These are phyloP conservation scores for Colinus virginianus DNA, from an alignment of 2,113 vertebrate species.

Conservation along the genomic window DNA sequence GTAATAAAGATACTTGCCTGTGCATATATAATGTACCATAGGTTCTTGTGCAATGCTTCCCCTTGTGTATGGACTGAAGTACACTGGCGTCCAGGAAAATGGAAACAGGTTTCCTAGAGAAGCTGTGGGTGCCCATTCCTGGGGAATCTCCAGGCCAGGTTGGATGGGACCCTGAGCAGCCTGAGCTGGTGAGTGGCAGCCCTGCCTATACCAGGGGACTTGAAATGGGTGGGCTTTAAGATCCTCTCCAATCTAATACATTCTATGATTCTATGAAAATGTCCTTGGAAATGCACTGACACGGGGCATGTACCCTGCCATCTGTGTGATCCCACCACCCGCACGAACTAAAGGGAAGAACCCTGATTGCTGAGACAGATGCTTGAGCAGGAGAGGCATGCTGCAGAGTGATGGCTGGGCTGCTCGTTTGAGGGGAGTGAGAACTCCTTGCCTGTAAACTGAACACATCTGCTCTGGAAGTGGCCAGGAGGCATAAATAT, in stretches of 20 bases:
- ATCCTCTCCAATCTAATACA: no score
- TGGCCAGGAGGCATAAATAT: not conserved
- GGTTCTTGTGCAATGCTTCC: not conserved
- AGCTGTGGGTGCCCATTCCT: no score
- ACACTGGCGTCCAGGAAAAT: not conserved
- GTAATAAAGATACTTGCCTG: not conserved
- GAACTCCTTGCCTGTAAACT: not conserved
- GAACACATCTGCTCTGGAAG: conserved; percentile 23
- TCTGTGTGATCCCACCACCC: rapidly evolving
- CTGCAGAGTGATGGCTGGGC: not conserved
- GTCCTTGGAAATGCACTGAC: not conserved
- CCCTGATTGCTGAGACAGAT: not conserved
- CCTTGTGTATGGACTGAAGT: not conserved
- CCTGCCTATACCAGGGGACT: no score
- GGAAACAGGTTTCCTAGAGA: no score
- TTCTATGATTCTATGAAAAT: not conserved
- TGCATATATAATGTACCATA: not conserved
- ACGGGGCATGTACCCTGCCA: rapidly evolving
- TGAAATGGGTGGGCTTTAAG: no score
- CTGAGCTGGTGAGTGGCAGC: no score
- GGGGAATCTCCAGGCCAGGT: no score
- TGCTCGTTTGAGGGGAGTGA: not conserved
- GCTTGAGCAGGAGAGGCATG: not conserved
- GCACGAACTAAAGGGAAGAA: not conserved
- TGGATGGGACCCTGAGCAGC: no score